Evolutionary conservation across 2,888 invertebrate species (phyloP).

Genomic region (Quadriops clusia): DNA sequence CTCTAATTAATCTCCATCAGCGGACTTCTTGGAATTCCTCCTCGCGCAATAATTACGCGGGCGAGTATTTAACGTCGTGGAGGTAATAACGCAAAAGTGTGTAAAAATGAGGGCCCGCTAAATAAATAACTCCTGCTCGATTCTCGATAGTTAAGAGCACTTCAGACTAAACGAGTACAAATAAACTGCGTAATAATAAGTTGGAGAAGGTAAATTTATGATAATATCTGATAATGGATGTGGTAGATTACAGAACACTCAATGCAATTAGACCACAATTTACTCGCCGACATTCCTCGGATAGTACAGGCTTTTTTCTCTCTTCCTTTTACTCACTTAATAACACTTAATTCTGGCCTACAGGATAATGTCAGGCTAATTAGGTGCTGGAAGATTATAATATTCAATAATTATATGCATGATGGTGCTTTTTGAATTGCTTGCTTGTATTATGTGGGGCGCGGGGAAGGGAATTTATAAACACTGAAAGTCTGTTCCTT

Average conservation of each 20-base stretch:
- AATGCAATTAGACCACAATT: slow-evolving; percentile 13
- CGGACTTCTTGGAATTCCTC: too few species aligned
- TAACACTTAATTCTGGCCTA: slow-evolving; percentile 3
- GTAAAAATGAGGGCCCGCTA: too few species aligned
- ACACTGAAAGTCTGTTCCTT: too few species aligned
- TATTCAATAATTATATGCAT: slow-evolving; percentile 5
- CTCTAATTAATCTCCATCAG: too few species aligned
- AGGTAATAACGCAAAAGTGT: too few species aligned
- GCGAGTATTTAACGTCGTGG: too few species aligned
- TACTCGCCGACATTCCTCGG: slow-evolving; percentile 14
- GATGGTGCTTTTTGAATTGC: too few species aligned
- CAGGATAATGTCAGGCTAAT: slow-evolving; percentile 3
- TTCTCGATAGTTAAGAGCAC: slow-evolving; percentile 9
- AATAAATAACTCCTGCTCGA: too few species aligned
- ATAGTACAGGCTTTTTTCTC: slow-evolving; percentile 11
- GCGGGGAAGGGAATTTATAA: too few species aligned
- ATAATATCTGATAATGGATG: slow-evolving; percentile 15
- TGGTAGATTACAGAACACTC: slow-evolving; percentile 13
- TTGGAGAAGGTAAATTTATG: slow-evolving; percentile 14
- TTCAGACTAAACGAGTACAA: slow-evolving; percentile 12
- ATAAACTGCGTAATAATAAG: slow-evolving; percentile 14
- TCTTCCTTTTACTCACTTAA: slow-evolving; percentile 4
- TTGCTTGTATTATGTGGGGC: too few species aligned
- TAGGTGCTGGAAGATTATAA: slow-evolving; percentile 3
- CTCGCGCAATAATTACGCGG: too few species aligned